phyloP scores from a whole-genome alignment of 2,113 vertebrate genomes.

The Glaucomys volans region DNA sequence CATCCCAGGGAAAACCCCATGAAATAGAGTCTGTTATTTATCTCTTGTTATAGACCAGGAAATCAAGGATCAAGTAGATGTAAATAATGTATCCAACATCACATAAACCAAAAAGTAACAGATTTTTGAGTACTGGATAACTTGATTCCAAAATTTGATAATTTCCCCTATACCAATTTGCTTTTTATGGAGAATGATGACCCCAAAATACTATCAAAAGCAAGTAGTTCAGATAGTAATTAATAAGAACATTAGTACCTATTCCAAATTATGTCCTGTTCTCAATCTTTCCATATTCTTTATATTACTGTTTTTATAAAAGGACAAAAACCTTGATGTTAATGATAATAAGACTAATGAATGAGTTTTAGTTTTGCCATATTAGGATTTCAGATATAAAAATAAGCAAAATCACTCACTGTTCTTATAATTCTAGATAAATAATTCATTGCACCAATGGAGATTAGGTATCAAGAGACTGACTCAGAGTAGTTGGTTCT shows the following conservation, averaged over 20 bases:
- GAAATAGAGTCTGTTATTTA: slow-evolving; percentile 33
- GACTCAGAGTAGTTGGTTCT: background rate
- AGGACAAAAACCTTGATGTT: slow-evolving; percentile 19
- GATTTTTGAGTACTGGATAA: background rate
- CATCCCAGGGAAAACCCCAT: background rate
- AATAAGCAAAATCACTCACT: background rate
- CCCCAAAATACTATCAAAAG: background rate
- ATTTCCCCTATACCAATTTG: slow-evolving; percentile 42
- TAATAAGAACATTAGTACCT: background rate
- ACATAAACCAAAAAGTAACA: slow-evolving; percentile 28
- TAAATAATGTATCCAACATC: background rate
- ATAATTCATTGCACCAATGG: background rate
- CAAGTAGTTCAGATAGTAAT: background rate
- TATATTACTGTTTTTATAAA: background rate
- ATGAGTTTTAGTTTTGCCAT: slow-evolving; percentile 35
- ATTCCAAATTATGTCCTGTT: slow-evolving; percentile 36
- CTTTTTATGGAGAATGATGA: background rate
- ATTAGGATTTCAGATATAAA: slow-evolving; percentile 26
- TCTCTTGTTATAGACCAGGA: background rate
- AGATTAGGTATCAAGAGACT: background rate
- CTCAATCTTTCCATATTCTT: background rate
- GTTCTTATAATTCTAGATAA: slow-evolving; percentile 41
- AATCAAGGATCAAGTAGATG: slow-evolving; percentile 35
- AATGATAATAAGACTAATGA: slow-evolving; percentile 29
- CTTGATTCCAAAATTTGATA: background rate